phyloP scores from a whole-genome alignment of 2,113 vertebrate genomes.

The Nothobranchius kuhntae region DNA sequence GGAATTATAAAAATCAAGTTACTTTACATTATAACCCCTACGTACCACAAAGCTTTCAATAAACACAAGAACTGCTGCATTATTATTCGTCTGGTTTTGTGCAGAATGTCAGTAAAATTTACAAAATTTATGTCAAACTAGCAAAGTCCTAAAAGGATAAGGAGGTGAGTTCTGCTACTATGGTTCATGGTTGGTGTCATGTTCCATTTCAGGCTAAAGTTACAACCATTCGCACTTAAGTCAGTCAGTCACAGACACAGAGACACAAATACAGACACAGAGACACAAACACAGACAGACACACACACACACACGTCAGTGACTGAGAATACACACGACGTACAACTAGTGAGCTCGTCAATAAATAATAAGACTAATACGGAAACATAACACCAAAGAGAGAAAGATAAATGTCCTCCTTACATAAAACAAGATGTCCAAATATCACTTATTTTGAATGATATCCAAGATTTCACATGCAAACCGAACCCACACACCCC shows the following conservation, averaged over 20 bases:
- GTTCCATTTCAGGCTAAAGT: conserved; percentile 52
- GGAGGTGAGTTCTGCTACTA: background rate
- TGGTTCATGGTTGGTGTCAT: conserved; percentile 14
- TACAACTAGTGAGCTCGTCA: conserved; percentile 35
- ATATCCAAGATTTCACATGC: background rate
- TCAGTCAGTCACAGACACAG: conserved; percentile 25
- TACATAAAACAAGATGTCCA: conserved; percentile 38
- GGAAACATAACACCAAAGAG: conserved; percentile 26
- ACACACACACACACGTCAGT: background rate
- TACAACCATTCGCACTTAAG: conserved; percentile 40
- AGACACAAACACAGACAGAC: background rate
- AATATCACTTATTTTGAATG: background rate
- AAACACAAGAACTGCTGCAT: background rate
- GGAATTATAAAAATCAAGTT: too few species aligned
- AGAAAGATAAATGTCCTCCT: conserved; percentile 19
- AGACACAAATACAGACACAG: conserved; percentile 6
- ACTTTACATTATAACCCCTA: too few species aligned
- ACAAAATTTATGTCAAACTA: background rate
- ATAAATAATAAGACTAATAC: conserved; percentile 35
- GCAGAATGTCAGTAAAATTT: background rate
- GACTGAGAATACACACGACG: conserved; percentile 1
- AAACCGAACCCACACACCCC: background rate
- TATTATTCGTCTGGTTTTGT: background rate
- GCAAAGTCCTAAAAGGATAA: conserved; percentile 3
- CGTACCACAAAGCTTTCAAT: too few species aligned